A percentile compares a stretch with the other conserved stretches of the same genome.
These are phyloP conservation scores for Epinotia demarniana DNA, from an alignment of 2,888 invertebrate species.

Conservation along the genomic window DNA sequence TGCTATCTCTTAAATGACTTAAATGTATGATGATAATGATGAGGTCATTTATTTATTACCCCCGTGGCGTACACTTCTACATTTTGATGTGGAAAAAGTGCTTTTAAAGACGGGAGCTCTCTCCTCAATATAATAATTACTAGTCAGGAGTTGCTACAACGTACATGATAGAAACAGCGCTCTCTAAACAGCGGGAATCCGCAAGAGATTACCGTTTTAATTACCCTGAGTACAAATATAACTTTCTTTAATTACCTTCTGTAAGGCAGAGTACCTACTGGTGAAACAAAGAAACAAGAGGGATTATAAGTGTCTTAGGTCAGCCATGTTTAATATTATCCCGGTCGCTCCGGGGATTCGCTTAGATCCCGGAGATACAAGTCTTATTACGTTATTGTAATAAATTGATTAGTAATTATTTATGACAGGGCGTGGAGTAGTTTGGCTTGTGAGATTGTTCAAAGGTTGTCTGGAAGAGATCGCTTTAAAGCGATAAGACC, in stretches of 20 bases:
- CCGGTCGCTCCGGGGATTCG: slow-evolving; percentile 1
- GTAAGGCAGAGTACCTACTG: background rate
- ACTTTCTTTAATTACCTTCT: slow-evolving; percentile 24
- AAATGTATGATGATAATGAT: too few relatives aligned
- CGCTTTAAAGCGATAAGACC: too few relatives aligned
- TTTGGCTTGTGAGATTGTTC: too few relatives aligned
- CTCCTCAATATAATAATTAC: too few relatives aligned
- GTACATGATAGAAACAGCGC: too few relatives aligned
- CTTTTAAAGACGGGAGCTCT: too few relatives aligned
- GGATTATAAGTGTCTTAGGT: slow-evolving; percentile 32
- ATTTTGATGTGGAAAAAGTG: too few relatives aligned
- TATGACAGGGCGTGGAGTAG: background rate
- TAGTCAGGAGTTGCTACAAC: too few relatives aligned
- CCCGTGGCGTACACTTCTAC: too few relatives aligned
- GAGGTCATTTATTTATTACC: too few relatives aligned
- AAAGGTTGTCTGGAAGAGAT: too few relatives aligned
- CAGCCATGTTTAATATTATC: slow-evolving; percentile 22
- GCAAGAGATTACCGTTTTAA: slow-evolving; percentile 6
- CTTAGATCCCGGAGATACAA: slow-evolving; percentile 14
- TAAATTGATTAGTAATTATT: slow-evolving; percentile 25
- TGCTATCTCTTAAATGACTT: too few relatives aligned
- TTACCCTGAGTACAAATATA: slow-evolving; percentile 5
- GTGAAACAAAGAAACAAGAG: slow-evolving; percentile 27
- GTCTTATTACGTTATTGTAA: slow-evolving; percentile 23
- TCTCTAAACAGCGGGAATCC: background rate